phyloP scores from a whole-genome alignment of 2,888 invertebrate genomes.

The Papilio gigon region DNA sequence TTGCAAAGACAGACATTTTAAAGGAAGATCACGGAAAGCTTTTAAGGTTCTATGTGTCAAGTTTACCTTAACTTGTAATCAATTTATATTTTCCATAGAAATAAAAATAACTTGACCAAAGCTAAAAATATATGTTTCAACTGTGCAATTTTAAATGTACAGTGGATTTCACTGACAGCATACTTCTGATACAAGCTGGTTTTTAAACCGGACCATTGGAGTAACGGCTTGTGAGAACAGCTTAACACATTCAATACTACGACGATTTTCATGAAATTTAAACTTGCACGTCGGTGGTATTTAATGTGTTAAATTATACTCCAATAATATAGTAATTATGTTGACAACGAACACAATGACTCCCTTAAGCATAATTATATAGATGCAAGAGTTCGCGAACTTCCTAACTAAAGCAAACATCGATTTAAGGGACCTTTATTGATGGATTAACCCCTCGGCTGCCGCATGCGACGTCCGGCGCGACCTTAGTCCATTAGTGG shows the following conservation, averaged over 20 bases:
- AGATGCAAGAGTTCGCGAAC: conserved; percentile 13
- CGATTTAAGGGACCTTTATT: conserved; percentile 36
- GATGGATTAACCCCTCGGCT: conserved; percentile 39
- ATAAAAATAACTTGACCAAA: background rate
- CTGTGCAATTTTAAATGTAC: background rate
- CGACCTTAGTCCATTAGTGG: conserved; percentile 50
- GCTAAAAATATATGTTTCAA: background rate
- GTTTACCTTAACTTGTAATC: conserved; percentile 10
- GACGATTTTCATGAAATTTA: no score
- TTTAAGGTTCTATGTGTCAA: conserved; percentile 24
- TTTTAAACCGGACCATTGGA: no score
- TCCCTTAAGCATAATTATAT: background rate
- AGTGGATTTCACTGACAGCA: no score
- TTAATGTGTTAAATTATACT: background rate
- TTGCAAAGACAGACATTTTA: conserved; percentile 32
- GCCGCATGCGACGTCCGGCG: conserved; percentile 40
- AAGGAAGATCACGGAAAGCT: conserved; percentile 31
- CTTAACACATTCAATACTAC: no score
- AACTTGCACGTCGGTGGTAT: no score
- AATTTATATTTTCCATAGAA: background rate
- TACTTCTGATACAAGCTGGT: no score
- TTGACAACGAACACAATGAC: background rate
- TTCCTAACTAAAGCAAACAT: conserved; percentile 37
- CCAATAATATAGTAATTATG: background rate
- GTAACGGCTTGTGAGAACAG: no score